These are phyloP conservation scores for Teleopsis dalmanni DNA, from an alignment of 1,140 invertebrate genomes.

Conservation along the genomic window DNA sequence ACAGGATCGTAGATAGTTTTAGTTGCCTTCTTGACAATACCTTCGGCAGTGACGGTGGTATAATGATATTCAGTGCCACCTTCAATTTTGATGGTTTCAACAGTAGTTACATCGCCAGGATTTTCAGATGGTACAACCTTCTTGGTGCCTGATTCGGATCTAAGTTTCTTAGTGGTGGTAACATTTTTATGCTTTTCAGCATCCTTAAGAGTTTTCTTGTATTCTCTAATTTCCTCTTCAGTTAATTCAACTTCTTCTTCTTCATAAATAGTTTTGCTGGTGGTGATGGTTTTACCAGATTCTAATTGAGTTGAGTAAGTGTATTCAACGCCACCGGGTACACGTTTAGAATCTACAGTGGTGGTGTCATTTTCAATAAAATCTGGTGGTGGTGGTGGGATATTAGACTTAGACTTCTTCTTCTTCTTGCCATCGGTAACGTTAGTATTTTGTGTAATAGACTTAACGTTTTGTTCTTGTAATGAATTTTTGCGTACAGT, in stretches of 20 bases:
- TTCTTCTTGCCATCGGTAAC: conserved; percentile 13
- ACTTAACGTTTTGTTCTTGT: conserved; percentile 37
- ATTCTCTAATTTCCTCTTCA: conserved; percentile 38
- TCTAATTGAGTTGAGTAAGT: conserved; percentile 36
- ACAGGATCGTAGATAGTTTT: conserved; percentile 41
- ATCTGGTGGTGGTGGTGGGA: conserved; percentile 38
- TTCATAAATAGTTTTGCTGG: conserved; percentile 41
- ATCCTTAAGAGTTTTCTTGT: conserved; percentile 42
- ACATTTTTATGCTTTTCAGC: conserved; percentile 42
- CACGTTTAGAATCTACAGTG: conserved; percentile 32
- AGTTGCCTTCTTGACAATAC: conserved; percentile 41
- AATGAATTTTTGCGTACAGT: conserved; percentile 39
- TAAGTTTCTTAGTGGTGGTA: conserved; percentile 36
- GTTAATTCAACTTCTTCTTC: conserved; percentile 40
- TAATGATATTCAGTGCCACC: conserved; percentile 42
- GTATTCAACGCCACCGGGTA: conserved; percentile 40
- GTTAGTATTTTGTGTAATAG: conserved; percentile 20
- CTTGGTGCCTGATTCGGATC: conserved; percentile 41
- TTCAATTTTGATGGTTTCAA: conserved; percentile 41
- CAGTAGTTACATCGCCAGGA: conserved; percentile 40
- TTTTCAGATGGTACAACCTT: conserved; percentile 41
- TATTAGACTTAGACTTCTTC: conserved; percentile 35
- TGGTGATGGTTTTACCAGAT: conserved; percentile 41
- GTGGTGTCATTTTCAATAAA: conserved; percentile 41
- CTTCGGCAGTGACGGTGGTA: conserved; percentile 38